phyloP scores from a whole-genome alignment of 2,888 invertebrate genomes.

The Steinernema scapterisci region DNA sequence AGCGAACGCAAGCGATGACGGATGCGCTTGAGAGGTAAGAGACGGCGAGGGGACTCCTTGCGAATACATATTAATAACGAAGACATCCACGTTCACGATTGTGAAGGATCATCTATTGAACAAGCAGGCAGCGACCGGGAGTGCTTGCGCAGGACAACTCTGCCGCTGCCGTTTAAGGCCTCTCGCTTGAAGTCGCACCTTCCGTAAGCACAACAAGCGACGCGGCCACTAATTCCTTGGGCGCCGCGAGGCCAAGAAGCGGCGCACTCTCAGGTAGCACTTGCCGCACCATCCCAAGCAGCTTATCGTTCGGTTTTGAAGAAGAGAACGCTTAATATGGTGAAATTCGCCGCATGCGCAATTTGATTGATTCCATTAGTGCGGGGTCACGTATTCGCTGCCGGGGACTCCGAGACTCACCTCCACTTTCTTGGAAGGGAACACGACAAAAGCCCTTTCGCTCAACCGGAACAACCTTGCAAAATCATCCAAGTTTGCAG shows the following conservation, averaged over 20 bases:
- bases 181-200: constrained; percentile 19
- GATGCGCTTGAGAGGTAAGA: constrained; percentile 15
- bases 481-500: too few relatives aligned
- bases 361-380: neutral
- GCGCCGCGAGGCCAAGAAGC: constrained; percentile 7
- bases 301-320: too few relatives aligned
- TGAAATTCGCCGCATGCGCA: too few relatives aligned
- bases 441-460: too few relatives aligned
- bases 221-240: constrained; percentile 9
- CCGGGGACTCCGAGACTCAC: too few relatives aligned
- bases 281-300: too few relatives aligned
- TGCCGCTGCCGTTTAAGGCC: constrained; percentile 19
- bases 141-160: constrained; percentile 27
- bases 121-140: constrained; percentile 25
- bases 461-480: too few relatives aligned
- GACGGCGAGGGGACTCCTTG: constrained; percentile 16
- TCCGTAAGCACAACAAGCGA: constrained; percentile 28
- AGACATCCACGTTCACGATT: constrained; percentile 24
- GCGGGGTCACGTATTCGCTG: neutral
- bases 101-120: constrained; percentile 11
- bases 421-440: too few relatives aligned
- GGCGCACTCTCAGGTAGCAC: constrained; percentile 22
- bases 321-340: too few relatives aligned
- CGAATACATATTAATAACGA: constrained; percentile 24
- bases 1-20: neutral